phyloP scores from a whole-genome alignment of 2,797 vertebrate species.

The Sebastes itinus region DNA sequence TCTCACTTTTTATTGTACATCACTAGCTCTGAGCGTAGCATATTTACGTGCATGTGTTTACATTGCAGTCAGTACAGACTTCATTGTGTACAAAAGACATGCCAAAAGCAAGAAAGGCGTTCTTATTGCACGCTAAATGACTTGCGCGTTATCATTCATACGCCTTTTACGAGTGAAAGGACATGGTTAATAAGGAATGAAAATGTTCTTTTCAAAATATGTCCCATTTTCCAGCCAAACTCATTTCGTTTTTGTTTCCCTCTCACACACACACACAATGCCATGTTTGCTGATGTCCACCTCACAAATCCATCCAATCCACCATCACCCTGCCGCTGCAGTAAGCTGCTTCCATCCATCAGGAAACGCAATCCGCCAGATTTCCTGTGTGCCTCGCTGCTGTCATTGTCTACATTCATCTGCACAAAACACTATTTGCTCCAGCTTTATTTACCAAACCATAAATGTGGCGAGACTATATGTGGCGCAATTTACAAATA shows the following conservation, averaged over 20 bases:
- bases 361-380: constrained; percentile 6
- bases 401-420: constrained; percentile 52
- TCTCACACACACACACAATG: not conserved
- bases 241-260: constrained; percentile 3
- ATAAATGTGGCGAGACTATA: constrained; percentile 12
- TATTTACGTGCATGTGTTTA: too few species aligned
- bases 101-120: too few species aligned
- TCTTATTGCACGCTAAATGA: accelerated
- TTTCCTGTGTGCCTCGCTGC: constrained; percentile 8
- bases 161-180: too few species aligned
- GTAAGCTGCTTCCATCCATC: constrained; percentile 47
- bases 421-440: constrained; percentile 28
- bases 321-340: constrained; percentile 27
- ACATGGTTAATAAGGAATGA: not conserved
- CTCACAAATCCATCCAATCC: constrained; percentile 23
- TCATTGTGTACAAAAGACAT: too few species aligned
- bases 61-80: too few species aligned
- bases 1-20: too few species aligned
- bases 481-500: constrained; percentile 34
- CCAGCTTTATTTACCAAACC: constrained; percentile 52
- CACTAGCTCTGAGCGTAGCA: too few species aligned
- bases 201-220: constrained; percentile 3
- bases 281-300: constrained; percentile 5
- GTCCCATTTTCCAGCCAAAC: constrained; percentile 6
- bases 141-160: too few species aligned